These are phyloP conservation scores for Oryzias dopingdopingensis DNA, from an alignment of 2,797 vertebrate species.

Conservation along the genomic window DNA sequence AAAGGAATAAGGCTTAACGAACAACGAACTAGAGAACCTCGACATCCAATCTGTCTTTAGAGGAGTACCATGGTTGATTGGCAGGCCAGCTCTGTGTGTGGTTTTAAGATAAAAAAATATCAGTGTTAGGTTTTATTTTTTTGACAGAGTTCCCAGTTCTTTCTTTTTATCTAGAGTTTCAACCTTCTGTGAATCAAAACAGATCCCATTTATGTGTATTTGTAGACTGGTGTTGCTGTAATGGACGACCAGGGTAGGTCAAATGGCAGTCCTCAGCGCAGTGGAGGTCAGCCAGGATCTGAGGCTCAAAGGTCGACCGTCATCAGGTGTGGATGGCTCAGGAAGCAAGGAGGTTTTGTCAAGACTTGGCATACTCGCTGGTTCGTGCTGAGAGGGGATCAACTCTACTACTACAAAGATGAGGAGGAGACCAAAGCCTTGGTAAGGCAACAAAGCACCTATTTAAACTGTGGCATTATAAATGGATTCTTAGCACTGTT, in stretches of 20 bases:
- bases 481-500: no score
- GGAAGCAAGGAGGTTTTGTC: constrained; percentile 97
- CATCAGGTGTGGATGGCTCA: constrained; percentile 91
- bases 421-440: constrained; percentile 95
- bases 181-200: constrained; percentile 2
- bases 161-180: background rate
- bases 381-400: constrained; percentile 96
- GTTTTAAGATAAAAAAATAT: no score
- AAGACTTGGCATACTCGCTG: constrained; percentile 98
- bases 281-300: constrained; percentile 48
- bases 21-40: no score
- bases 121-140: constrained; percentile 1
- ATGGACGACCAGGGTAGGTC: constrained; percentile 88
- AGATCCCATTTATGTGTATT: background rate
- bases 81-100: no score
- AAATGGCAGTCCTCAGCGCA: constrained; percentile 67
- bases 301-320: constrained; percentile 65
- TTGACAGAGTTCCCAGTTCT: background rate
- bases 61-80: no score
- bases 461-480: no score
- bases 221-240: constrained; percentile 59
- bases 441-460: constrained; percentile 77
- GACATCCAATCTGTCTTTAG: no score
- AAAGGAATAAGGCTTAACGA: no score
- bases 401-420: constrained; percentile 95